Base-by-base conservation (phyloP, 2,888 invertebrate genomes). In the Drosophila rubida region DNA sequence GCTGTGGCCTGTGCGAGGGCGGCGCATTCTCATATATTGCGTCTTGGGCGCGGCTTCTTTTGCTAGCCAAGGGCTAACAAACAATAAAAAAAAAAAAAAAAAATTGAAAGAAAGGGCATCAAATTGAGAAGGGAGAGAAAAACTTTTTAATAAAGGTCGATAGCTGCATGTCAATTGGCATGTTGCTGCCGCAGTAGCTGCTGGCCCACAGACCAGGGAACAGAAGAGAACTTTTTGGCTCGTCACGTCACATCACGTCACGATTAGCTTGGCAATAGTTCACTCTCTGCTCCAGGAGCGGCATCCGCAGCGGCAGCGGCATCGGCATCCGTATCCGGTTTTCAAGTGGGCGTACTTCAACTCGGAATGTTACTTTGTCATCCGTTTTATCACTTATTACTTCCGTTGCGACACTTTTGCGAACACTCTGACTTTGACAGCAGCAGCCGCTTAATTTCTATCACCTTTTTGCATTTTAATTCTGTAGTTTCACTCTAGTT, bases 351-450 rank as follows among this genome's bases (percentile, higher is more conserved):
- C 59, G 70, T 63, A 68, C 54, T 62, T 68, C 45, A 57, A 42
- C 55, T 71, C 67, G 41, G 58, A 55, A 30, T 72, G 70, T 66
- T 66, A 60, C 67, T 80, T 88, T 87, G 82, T 80, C 81, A 75
- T 87, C 85, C 83, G 81, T 84, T 83, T 87, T 88, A 87, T 87
- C 82, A 88, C 88, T 83, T 83, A 89, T 85, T 84, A 89, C 89
- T 63, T 84, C 84, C 89, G 88, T 64, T 80, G 73, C 66, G 78
- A 82, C 81, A 80, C 62, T 67, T 64, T 64, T 64, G 37, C 30
- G 25, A 27, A 57, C 60, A 37, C 35, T 14, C 35, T 14, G 14
- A 37, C 35, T 37, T 57, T 16, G 37, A 50, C 58, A 50, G 53
- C 49, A 42, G 49, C 49, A 44, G 42, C 14, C 60, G 75, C 72